Evolutionary conservation across 2,113 vertebrate species (phyloP), one percentile per base, ranked within the genome.

Genomic region (Pollachius pollachius): DNA sequence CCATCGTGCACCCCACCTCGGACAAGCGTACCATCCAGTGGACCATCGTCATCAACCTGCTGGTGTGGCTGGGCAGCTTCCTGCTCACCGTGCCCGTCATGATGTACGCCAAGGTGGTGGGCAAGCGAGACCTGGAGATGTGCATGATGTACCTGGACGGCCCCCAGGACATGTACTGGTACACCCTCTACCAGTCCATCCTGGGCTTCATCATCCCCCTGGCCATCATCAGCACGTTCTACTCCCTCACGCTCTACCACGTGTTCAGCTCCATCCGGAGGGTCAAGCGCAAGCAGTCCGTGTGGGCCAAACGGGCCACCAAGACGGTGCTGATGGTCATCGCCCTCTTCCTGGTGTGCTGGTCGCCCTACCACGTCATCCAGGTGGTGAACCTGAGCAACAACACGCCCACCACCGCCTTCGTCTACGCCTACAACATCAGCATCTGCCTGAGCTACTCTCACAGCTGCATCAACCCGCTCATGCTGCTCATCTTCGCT

Each of bases 401-500:
- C 82, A 80, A 85, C 67, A 77, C 68, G 13, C 91, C 91, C 2
- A 93, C 90, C 0, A 56, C 73, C 3, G 52, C 82, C 27, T 94
- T 94, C 3, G 7, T 92, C 68, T 94, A 93, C 5, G 87, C 83
- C 69, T 94, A 94, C 84, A 92, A 94, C 85, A 82, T 93, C 86
- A 93, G 92, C 71, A 94, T 94, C 82, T 94, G 91, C 74, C 89
- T 94, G 66, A 92, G 92, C 84, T 94, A 94, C 83, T 93, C 91
- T 1, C 92, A 94, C 87, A 94, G 93, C 88, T 94, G 93, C 90
- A 90, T 94, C 85, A 94, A 94, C 81, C 93, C 93, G 0, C 90
- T 94, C 30, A 92, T 92, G 90, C 72, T 94, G 70, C 92, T 94
- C 61, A 76, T 93, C 74, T 94, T 94, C 0, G 91, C 93, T 0